Evolutionary conservation across 2,113 vertebrate species (phyloP).

Genomic region (Agapornis roseicollis): DNA sequence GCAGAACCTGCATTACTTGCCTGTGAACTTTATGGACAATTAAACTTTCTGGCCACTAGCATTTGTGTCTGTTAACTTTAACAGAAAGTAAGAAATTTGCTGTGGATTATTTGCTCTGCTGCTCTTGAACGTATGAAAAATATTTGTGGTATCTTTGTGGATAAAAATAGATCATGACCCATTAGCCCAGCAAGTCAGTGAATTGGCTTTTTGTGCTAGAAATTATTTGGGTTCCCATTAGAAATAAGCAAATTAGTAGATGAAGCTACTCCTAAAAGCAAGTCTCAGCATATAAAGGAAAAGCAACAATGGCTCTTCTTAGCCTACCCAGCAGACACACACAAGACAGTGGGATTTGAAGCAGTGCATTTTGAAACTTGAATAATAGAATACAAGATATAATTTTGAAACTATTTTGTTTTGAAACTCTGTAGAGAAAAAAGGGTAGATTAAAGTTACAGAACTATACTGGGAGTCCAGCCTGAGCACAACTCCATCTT

Average conservation of each 20-base stretch:
- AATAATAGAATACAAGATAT: neutral
- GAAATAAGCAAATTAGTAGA: neutral
- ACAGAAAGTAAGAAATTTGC: neutral
- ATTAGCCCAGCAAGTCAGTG: neutral
- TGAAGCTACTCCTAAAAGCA: neutral
- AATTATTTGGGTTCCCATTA: neutral
- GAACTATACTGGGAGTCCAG: neutral
- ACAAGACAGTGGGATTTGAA: neutral
- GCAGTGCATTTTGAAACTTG: neutral
- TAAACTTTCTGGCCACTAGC: neutral
- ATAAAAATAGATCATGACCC: neutral
- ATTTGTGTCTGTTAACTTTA: neutral
- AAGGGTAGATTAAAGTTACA: neutral
- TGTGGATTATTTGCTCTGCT: neutral
- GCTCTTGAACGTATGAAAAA: neutral
- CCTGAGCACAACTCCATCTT: neutral
- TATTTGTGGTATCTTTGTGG: neutral
- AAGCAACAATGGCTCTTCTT: neutral
- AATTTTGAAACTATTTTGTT: neutral
- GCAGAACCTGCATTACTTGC: neutral
- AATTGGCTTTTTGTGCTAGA: neutral
- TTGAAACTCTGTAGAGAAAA: neutral
- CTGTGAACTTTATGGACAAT: neutral
- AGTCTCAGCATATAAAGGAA: neutral
- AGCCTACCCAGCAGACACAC: neutral